Conservation (phyloP, 2,113 vertebrate genomes). For the Crypturellus undulatus region DNA sequence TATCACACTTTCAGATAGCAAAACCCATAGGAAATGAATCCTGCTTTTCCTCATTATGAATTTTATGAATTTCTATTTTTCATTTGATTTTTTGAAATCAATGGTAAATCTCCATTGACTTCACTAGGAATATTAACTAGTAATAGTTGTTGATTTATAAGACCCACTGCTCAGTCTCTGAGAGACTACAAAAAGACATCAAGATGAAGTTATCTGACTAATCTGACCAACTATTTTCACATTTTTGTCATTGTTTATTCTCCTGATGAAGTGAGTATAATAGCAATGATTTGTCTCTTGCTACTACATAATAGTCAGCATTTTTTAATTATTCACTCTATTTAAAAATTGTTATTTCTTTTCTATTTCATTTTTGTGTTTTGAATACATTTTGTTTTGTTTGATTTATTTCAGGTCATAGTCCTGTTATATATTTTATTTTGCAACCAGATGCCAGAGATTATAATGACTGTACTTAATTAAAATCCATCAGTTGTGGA, state of each 20-base stretch:
- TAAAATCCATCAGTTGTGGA: not conserved
- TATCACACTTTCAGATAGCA: not conserved
- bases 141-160: not conserved
- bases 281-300: not conserved
- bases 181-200: not conserved
- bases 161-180: accelerated
- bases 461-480: not conserved
- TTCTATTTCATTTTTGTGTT: not conserved
- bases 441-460: not conserved
- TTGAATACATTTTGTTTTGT: not conserved
- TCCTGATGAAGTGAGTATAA: not conserved
- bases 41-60: not conserved
- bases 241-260: not conserved
- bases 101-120: not conserved
- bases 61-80: not conserved
- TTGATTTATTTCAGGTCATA: not conserved
- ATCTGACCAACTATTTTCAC: not conserved
- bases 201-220: not conserved
- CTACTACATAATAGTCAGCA: not conserved
- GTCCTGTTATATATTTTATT: not conserved
- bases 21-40: not conserved
- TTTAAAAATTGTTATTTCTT: not conserved
- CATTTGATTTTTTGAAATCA: not conserved
- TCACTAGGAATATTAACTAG: not conserved
- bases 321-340: not conserved